phyloP scores from a whole-genome alignment of 1,140 invertebrate species.

The Drosophila funebris region DNA sequence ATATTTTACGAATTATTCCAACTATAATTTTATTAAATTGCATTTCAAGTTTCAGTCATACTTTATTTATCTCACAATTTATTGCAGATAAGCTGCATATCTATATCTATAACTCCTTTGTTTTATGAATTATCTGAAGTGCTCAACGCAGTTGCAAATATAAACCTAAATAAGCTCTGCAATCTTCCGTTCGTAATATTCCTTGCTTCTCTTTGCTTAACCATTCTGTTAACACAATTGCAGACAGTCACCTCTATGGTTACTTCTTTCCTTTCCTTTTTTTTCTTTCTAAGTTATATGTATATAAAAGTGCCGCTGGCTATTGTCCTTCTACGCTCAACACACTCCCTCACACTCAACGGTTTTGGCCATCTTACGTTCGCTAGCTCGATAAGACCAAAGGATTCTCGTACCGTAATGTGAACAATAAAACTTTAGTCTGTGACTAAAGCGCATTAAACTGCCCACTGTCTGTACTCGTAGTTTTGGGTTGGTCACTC shows the following conservation, averaged over 20 bases:
- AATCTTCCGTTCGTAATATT: not conserved
- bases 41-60: too few species aligned
- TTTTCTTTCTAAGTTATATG: conserved; percentile 11
- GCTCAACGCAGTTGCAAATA: not conserved
- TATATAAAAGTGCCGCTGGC: conserved; percentile 15
- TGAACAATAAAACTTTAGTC: conserved; percentile 49
- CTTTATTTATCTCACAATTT: too few species aligned
- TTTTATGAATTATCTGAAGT: not conserved
- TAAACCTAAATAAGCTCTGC: conserved; percentile 1
- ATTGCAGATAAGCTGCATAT: too few species aligned
- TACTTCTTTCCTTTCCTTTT: conserved; percentile 1
- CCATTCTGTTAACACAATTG: conserved; percentile 6
- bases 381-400: conserved; percentile 58
- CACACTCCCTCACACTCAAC: not conserved
- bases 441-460: conserved; percentile 53
- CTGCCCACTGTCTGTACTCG: conserved; percentile 7
- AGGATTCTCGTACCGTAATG: conserved; percentile 19
- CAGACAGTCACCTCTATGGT: conserved; percentile 2
- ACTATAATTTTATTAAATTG: too few species aligned
- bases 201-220: not conserved
- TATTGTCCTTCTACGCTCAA: conserved; percentile 13
- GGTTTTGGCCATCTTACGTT: conserved; percentile 22
- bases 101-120: not conserved
- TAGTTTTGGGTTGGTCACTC: conserved; percentile 20
- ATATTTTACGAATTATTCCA: too few species aligned